Percentiles rank a stretch among this genome's conserved stretches.
phyloP scores from a whole-genome alignment of 2,888 invertebrate genomes.

The Eristalinus aeneus region DNA sequence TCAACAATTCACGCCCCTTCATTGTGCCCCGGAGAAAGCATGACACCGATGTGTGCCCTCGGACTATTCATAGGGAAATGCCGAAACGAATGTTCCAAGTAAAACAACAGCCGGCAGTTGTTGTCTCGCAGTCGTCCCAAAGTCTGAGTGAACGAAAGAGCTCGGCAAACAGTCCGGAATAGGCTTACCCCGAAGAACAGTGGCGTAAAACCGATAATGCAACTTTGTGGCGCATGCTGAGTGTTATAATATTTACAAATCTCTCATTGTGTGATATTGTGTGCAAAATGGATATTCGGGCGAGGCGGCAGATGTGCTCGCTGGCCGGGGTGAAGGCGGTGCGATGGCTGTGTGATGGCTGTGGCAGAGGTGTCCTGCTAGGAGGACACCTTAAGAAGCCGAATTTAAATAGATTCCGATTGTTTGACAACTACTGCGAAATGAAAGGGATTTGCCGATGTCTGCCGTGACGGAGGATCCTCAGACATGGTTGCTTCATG shows the following conservation, averaged over 20 bases:
- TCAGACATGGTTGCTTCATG: neutral
- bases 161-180: constrained; percentile 40
- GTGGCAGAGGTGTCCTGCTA: neutral
- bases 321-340: no score
- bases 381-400: constrained; percentile 56
- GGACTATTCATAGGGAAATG: constrained; percentile 49
- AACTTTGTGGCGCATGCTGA: constrained; percentile 74
- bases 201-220: constrained; percentile 72
- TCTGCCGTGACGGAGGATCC: neutral
- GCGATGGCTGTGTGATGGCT: neutral
- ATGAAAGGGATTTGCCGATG: constrained; percentile 1
- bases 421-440: constrained; percentile 41
- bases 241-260: constrained; percentile 76
- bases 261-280: constrained; percentile 67
- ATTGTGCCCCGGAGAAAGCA: constrained; percentile 56
- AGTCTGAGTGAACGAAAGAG: constrained; percentile 34
- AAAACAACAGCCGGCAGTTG: constrained; percentile 48
- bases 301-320: constrained; percentile 52
- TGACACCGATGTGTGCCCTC: constrained; percentile 38
- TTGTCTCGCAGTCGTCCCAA: neutral
- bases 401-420: constrained; percentile 49
- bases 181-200: constrained; percentile 45
- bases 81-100: constrained; percentile 59
- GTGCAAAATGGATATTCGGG: constrained; percentile 53
- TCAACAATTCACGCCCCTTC: constrained; percentile 75